phyloP scores from a whole-genome alignment of 2,797 vertebrate species.

The Lacerta bilineata region DNA sequence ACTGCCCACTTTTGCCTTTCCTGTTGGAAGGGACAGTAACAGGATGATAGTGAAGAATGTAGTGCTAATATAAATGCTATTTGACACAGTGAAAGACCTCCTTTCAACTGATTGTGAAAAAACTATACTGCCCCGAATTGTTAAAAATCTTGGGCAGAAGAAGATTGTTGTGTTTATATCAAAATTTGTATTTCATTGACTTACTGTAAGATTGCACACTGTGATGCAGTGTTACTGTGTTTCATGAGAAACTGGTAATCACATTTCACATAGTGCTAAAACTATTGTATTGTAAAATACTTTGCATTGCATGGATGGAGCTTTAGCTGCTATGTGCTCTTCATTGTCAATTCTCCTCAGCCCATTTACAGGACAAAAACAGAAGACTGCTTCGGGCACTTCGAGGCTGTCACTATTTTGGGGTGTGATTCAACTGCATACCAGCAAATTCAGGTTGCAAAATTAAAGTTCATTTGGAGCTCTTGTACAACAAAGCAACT shows the following conservation, averaged over 20 bases:
- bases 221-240: background rate
- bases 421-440: no score
- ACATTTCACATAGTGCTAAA: background rate
- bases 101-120: background rate
- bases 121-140: background rate
- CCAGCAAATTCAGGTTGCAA: no score
- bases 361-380: background rate
- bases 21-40: background rate
- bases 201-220: background rate
- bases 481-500: no score
- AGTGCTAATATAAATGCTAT: background rate
- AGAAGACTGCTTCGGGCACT: background rate
- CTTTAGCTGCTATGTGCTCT: background rate
- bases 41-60: background rate
- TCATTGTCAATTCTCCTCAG: background rate
- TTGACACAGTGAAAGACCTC: no score
- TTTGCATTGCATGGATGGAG: background rate
- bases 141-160: background rate
- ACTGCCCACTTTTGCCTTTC: background rate
- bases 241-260: background rate
- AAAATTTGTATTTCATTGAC: background rate
- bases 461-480: no score
- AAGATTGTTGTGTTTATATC: background rate
- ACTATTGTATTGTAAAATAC: background rate
- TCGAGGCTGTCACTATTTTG: no score